Evolutionary conservation across 2,797 vertebrate species (phyloP), one percentile per base, ranked within the genome.

Genomic region (Intellagama lesueurii): DNA sequence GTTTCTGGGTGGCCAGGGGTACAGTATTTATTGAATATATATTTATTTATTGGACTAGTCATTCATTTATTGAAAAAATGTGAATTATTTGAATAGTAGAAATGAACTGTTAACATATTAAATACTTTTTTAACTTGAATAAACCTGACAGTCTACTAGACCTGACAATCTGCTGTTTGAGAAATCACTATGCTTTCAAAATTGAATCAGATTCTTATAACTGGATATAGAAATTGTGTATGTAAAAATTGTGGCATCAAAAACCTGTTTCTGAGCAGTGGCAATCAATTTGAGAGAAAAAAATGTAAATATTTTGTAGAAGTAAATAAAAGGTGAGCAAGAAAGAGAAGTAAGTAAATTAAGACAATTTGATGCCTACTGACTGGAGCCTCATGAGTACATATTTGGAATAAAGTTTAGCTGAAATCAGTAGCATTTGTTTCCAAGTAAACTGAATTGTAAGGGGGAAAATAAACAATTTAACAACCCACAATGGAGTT

Each of bases 111-210:
- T 56, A 19, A 78, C 83, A 81, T n/a, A 89, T 87, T 90, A 26
- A 22, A 14, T 73, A 17, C 5, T 6, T 1, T 60, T 70, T 56
- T 90, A 64, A 40, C 40, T 40, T 40, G 40, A 40, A 40, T 40
- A 40, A 40, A 40, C 40, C 40, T 40, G 40, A 40, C 40, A 40
- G 40, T 40, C 40, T 40, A 40, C 40, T 40, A 40, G 40, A 40
- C 40, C 40, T 40, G 40, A 40, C 40, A 40, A 40, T 40, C 40
- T 40, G 40, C 1, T 40, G 40, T 40, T 40, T 40, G 1, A 40
- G 40, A 40, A 40, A 40, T 77, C 56, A 78, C 69, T 86, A 1
- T 24, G 3, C 91, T 89, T 91, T 85, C 64, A 92, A 91, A 79
- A 76, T 82, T 81, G 83, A 35, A 7, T 7, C 83, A 11, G 35